Evolutionary conservation across 2,888 invertebrate species (phyloP).

Genomic region (Helleia helle): DNA sequence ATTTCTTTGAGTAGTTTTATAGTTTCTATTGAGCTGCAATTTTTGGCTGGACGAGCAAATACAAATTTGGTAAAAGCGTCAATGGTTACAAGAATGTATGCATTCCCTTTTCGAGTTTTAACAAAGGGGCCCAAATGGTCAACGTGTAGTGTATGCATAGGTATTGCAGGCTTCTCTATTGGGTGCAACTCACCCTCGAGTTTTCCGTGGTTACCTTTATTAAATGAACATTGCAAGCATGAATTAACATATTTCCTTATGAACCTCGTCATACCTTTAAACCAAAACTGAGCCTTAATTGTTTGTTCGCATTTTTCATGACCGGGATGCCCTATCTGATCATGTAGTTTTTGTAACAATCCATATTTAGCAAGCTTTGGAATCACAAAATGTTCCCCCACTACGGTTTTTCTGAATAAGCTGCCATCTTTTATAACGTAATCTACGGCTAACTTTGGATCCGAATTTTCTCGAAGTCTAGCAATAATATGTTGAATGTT

Average conservation of each 20-base stretch:
- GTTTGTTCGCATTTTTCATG: slow-evolving; percentile 21
- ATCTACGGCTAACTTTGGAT: neutral
- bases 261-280: slow-evolving; percentile 18
- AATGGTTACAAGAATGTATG: too few relatives aligned
- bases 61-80: too few relatives aligned
- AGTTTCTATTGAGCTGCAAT: neutral
- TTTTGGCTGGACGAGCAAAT: neutral
- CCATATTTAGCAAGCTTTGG: slow-evolving; percentile 26
- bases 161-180: slow-evolving; percentile 18
- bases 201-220: slow-evolving; percentile 23
- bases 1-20: too few relatives aligned
- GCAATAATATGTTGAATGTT: neutral
- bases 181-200: slow-evolving; percentile 21
- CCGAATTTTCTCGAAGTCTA: neutral
- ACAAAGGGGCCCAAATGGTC: neutral
- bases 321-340: slow-evolving; percentile 30
- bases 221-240: slow-evolving; percentile 28
- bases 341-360: slow-evolving; percentile 29
- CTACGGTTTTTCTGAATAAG: slow-evolving; percentile 20
- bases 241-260: slow-evolving; percentile 23
- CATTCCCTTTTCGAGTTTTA: too few relatives aligned
- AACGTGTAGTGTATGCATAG: neutral
- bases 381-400: slow-evolving; percentile 24
- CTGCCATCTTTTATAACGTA: neutral
- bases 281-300: slow-evolving; percentile 29